Evolutionary conservation across 2,797 vertebrate genomes (phyloP).

Genomic region (Betta splendens): DNA sequence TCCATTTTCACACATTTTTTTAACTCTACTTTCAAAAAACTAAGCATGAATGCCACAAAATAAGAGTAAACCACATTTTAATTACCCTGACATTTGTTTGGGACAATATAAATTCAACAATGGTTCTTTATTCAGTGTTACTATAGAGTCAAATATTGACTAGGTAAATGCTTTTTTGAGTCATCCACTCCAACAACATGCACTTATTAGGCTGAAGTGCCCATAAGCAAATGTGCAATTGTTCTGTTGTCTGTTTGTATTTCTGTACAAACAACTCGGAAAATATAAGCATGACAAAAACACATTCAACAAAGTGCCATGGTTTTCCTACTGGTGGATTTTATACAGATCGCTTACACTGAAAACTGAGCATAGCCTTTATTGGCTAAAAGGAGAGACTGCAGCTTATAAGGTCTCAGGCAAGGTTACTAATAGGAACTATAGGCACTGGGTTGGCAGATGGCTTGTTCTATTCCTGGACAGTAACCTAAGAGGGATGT

Average conservation of each 20-base stretch:
- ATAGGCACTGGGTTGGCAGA: slow-evolving; percentile 56
- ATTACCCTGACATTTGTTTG: background rate
- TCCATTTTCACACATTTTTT: slow-evolving; percentile 1
- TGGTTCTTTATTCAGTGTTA: slow-evolving; percentile 5
- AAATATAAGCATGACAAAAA: slow-evolving; percentile 14
- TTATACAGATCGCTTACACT: slow-evolving; percentile 12
- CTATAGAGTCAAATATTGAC: slow-evolving; percentile 77
- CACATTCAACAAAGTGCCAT: slow-evolving; percentile 37
- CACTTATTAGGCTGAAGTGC: slow-evolving; percentile 21
- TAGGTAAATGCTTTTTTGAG: slow-evolving; percentile 44
- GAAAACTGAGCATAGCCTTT: slow-evolving; percentile 11
- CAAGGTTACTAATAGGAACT: slow-evolving; percentile 38
- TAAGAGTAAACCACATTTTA: slow-evolving; percentile 19
- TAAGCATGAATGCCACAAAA: slow-evolving; percentile 14
- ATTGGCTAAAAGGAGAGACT: slow-evolving; percentile 33
- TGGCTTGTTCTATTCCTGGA: slow-evolving; percentile 70
- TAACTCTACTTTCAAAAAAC: background rate
- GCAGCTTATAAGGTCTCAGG: slow-evolving; percentile 44
- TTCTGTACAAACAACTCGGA: no score
- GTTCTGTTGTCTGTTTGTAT: slow-evolving; percentile 2
- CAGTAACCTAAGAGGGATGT: slow-evolving; percentile 45
- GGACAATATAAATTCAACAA: slow-evolving; percentile 8
- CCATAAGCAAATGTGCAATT: slow-evolving; percentile 16
- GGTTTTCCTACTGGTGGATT: slow-evolving; percentile 21
- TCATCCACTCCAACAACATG: slow-evolving; percentile 22